Conservation (phyloP, 1,140 invertebrate species). For the Drosophila orena region DNA sequence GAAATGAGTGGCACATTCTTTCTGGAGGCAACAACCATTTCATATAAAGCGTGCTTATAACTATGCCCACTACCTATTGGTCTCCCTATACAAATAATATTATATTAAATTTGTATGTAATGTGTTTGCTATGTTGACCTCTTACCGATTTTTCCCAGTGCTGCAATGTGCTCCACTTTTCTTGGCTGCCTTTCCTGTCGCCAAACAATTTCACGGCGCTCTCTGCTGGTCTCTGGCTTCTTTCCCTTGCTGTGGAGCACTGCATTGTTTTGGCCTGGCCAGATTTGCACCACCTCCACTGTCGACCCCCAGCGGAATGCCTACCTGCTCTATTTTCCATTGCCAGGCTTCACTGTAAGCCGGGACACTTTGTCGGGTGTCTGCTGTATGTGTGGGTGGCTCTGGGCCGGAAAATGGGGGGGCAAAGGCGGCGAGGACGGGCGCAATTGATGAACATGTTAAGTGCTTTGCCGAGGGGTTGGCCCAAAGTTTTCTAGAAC, state of each 20-base stretch:
- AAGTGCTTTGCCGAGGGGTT: slow-evolving; percentile 69
- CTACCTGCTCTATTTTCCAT: slow-evolving; percentile 26
- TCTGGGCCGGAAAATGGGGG: slow-evolving; percentile 27
- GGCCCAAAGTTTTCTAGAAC: slow-evolving; percentile 61
- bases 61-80: not conserved
- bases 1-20: too few relatives aligned
- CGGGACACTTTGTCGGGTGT: slow-evolving; percentile 71
- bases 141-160: slow-evolving; percentile 2
- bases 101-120: too few relatives aligned
- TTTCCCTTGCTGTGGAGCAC: slow-evolving; percentile 17
- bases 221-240: slow-evolving; percentile 12
- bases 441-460: slow-evolving; percentile 80
- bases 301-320: slow-evolving; percentile 11
- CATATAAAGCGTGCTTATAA: too few relatives aligned
- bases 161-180: slow-evolving; percentile 29
- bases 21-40: too few relatives aligned
- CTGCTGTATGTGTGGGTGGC: slow-evolving; percentile 32
- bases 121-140: too few relatives aligned
- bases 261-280: slow-evolving; percentile 70
- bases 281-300: slow-evolving; percentile 25
- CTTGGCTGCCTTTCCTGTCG: slow-evolving; percentile 29
- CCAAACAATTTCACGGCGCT: slow-evolving; percentile 57
- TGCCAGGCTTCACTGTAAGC: slow-evolving; percentile 27
- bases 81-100: too few relatives aligned
- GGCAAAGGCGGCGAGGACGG: slow-evolving; percentile 12